A percentile compares a stretch with the other conserved stretches of the same genome.
phyloP scores from a whole-genome alignment of 2,797 vertebrate genomes.

The Mus spretus region DNA sequence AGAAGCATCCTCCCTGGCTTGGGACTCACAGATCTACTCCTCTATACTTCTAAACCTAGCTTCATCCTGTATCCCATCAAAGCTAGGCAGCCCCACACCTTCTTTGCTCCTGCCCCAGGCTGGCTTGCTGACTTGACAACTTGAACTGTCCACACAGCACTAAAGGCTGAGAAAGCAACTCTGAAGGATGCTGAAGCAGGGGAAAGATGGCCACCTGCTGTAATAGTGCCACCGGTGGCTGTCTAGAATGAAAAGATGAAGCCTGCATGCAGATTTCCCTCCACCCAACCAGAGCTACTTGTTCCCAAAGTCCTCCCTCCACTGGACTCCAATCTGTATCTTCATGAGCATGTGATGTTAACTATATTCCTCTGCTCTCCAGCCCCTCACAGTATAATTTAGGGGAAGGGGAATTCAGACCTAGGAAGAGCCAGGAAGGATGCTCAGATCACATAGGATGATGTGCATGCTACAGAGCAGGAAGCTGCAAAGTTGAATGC shows the following conservation, averaged over 20 bases:
- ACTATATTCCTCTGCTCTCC: background rate
- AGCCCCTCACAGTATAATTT: background rate
- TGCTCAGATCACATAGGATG: background rate
- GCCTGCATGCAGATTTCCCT: background rate
- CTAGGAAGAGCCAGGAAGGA: constrained; percentile 10
- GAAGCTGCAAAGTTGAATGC: background rate
- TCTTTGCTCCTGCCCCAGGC: constrained; percentile 6
- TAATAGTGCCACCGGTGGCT: background rate
- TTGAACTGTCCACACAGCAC: background rate
- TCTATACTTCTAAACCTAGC: background rate
- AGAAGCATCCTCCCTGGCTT: background rate
- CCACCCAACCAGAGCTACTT: background rate
- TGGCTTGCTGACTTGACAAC: background rate
- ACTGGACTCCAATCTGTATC: background rate
- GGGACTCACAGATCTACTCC: background rate
- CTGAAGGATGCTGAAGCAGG: background rate
- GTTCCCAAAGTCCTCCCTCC: background rate
- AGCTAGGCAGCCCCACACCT: background rate
- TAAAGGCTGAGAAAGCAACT: background rate
- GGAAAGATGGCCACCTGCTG: background rate
- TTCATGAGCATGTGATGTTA: background rate
- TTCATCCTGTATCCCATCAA: background rate
- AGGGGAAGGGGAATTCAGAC: background rate
- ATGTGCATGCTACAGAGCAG: background rate
- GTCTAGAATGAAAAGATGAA: background rate